Base-by-base conservation (phyloP, 2,888 invertebrate genomes). In the Cetonia aurata region DNA sequence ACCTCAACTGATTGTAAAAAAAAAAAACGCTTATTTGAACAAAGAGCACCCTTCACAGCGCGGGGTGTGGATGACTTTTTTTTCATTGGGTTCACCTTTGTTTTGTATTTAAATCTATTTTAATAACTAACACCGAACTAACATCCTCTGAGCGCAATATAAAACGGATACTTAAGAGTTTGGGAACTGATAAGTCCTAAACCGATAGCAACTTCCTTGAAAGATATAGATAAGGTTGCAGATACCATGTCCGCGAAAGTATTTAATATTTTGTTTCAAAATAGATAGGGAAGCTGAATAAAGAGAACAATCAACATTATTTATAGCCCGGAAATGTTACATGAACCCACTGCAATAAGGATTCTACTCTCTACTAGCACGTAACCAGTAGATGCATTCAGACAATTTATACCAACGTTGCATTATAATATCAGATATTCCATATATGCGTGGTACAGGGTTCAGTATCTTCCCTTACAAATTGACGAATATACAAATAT, bases 161-260 rank as follows among this genome's bases (percentile, higher is more conserved):
- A 74, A 52, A 25, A 52, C 80, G 79, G 80, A 80, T 79, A 79
- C 77, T 79, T 75, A 76, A 79, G 79, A 79, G 78, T 79, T 78
- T 76, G 77, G 74, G 74, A 77, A 77, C 79, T 77, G 80, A 80
- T 80, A 81, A 78, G 78, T 79, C 78, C 79, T 77, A 73, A 78
- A 77, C 76, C 76, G 80, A 80, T 80, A 80, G 78, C 76, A 77
- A 79, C 80, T 80, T 81, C 81, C 81, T 79, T 77, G 77, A 69
- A 73, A 78, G 80, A 80, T 81, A 77, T 72, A 80, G 80, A 80
- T 79, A 80, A 71, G 69, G 17, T 65, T 53, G 42, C 41, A 33
- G 33, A 74, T 72, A 69, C 46, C 68, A 73, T 71, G 71, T 74
- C 72, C 69, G 71, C 62, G 57, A 59, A 62, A 37, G 55, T 70